Evolutionary conservation across 2,797 vertebrate species (phyloP).

Genomic region (Anomalospiza imberbis): DNA sequence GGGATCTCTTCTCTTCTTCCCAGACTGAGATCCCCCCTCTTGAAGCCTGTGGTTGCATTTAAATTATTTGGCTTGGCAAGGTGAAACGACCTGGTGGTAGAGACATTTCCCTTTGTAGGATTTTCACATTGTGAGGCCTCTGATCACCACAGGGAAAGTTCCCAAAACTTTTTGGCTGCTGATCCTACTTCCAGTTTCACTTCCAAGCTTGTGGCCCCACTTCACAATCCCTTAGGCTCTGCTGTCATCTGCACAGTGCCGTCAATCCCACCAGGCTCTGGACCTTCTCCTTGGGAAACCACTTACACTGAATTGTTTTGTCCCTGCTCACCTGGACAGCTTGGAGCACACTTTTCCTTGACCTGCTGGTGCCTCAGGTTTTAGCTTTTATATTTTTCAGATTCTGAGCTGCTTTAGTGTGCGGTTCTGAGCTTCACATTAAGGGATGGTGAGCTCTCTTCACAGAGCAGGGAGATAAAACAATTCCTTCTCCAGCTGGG

Average conservation of each 20-base stretch:
- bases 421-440: neutral
- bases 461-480: no score
- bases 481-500: no score
- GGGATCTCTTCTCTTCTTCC: neutral
- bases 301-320: neutral
- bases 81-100: neutral
- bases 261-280: fast-evolving
- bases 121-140: neutral
- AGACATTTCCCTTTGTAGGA: neutral
- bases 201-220: neutral
- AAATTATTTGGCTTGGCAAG: neutral
- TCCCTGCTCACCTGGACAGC: neutral
- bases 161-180: neutral
- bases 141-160: neutral
- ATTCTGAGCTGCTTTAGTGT: neutral
- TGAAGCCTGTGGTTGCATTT: neutral
- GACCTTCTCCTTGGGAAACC: neutral
- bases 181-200: neutral
- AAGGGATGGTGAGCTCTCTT: neutral
- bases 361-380: neutral
- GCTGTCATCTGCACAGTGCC: fast-evolving
- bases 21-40: neutral
- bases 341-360: neutral
- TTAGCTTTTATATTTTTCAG: neutral
- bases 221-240: neutral